phyloP scores from a whole-genome alignment of 2,797 vertebrate genomes.

The Falco novaeseelandiae region DNA sequence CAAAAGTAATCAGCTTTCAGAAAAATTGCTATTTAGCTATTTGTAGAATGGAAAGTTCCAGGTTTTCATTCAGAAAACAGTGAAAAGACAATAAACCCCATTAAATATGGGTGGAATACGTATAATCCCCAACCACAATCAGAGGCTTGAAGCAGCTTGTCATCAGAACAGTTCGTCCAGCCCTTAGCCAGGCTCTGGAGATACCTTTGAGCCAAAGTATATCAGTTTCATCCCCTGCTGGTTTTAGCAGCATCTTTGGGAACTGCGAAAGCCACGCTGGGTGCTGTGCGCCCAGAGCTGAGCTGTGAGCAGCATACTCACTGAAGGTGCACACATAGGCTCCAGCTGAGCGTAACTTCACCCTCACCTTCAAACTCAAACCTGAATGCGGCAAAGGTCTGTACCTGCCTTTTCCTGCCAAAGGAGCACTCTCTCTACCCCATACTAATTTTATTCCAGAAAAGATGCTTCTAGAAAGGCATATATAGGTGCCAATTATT shows the following conservation, averaged over 20 bases:
- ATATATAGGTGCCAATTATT: background rate
- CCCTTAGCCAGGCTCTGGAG: background rate
- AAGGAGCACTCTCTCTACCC: background rate
- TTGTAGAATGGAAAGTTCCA: background rate
- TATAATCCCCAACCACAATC: background rate
- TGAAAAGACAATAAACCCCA: background rate
- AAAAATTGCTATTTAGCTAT: background rate
- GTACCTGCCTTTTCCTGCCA: background rate
- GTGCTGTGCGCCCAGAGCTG: background rate
- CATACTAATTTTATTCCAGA: background rate
- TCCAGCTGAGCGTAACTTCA: rapidly evolving
- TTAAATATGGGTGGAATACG: background rate
- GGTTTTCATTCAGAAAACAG: background rate
- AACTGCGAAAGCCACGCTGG: rapidly evolving
- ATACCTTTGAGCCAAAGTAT: background rate
- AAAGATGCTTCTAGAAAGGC: background rate
- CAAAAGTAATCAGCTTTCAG: too few species aligned
- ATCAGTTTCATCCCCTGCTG: background rate
- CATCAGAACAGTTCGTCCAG: background rate
- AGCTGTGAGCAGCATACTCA: background rate
- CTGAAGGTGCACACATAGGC: background rate
- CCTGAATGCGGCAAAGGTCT: background rate
- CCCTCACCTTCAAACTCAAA: background rate
- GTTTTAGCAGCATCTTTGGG: background rate
- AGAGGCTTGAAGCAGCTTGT: background rate